Evolutionary conservation across 2,113 vertebrate species (phyloP), one percentile per base, ranked within the genome.

Genomic region (Empidonax traillii): DNA sequence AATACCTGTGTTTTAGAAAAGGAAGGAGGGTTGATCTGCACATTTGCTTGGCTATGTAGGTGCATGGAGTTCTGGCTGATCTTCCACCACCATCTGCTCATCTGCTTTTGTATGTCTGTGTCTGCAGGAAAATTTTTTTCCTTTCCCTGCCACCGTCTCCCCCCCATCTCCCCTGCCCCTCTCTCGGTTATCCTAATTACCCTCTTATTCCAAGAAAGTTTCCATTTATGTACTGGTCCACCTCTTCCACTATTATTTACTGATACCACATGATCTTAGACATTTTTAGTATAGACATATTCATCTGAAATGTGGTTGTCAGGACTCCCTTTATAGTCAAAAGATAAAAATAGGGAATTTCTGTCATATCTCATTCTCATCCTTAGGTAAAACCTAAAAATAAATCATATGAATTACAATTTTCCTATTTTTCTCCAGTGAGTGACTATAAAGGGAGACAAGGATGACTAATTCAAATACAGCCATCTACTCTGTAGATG

Each of bases 321-420:
- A 93, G 68, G 37, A 33, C 14, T 77, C 53, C n/a, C 49, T 94
- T 96, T 88, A 86, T 66, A 92, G 55, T 59, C 1, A 12, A 71
- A 89, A 90, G 47, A 71, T 58, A 96, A 94, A 95, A 93, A 94
- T 74, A 96, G 39, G 14, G 25, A 47, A 27, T 67, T 90, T 93
- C 63, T 88, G 24, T 94, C 83, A 37, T 51, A 74, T 71, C n/a
- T 87, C 30, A 55, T 71, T 23, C 49, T 89, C 66, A 82, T 88
- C 41, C 41, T 94, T 94, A 90, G 69, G 63, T 81, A 90, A 92
- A 74, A 53, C 21, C 51, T 89, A 93, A 95, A 94, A 96, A 94
- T 94, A 94, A 47, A 59, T 37, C 33, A 47, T 51, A 94, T 81
- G 72, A 93, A 89, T 96, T 93, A 81, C 80, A 90, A 33, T 37